Conservation (phyloP, 2,888 invertebrate genomes). For the Nymphalis polychloros region DNA sequence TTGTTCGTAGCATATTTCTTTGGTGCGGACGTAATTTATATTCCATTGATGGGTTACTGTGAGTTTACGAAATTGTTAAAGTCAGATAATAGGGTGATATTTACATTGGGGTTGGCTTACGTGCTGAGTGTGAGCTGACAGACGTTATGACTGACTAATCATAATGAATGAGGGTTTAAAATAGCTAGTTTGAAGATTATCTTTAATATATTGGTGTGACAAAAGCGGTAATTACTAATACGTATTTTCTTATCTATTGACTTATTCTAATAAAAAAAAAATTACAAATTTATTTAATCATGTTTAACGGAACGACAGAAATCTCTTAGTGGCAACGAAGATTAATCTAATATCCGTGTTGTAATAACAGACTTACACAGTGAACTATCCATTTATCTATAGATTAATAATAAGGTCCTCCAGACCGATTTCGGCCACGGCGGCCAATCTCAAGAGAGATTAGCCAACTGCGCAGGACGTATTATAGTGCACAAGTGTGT, state of each 20-base stretch:
- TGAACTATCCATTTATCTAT: no score
- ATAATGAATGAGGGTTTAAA: constrained; percentile 58
- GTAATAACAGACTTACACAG: background rate
- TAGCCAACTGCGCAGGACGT: no score
- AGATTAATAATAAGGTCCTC: no score
- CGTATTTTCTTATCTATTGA: background rate
- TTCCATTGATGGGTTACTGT: constrained; percentile 76
- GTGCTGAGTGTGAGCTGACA: constrained; percentile 63
- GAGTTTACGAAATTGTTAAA: constrained; percentile 81
- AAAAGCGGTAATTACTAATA: constrained; percentile 1
- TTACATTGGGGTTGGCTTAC: constrained; percentile 75
- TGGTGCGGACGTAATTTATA: constrained; percentile 72
- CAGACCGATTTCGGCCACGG: no score
- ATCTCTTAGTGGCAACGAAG: no score
- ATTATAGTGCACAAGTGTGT: no score
- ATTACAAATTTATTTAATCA: no score
- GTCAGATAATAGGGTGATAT: constrained; percentile 78
- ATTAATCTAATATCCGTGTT: background rate
- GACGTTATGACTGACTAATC: constrained; percentile 68
- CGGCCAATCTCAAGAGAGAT: no score
- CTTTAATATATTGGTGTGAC: constrained; percentile 25
- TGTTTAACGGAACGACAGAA: no score
- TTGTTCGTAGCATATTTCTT: constrained; percentile 39
- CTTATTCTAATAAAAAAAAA: background rate
- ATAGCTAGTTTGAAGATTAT: constrained; percentile 30